Base-by-base conservation (phyloP, 2,113 vertebrate species). In the Marmota flaviventris region DNA sequence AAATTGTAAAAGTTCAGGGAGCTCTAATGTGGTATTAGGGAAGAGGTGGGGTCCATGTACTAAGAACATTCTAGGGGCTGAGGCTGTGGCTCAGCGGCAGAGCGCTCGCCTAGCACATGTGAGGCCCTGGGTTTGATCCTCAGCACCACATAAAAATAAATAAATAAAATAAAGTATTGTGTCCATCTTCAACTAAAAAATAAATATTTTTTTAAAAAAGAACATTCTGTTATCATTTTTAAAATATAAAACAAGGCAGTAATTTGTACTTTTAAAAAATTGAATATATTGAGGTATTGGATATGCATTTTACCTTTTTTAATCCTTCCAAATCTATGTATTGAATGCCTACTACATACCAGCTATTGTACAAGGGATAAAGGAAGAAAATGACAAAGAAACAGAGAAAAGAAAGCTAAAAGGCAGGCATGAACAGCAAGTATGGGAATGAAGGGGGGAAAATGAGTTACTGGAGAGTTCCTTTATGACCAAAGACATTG, bases 321-420 rank as follows among this genome's bases (percentile, higher is more conserved):
- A 37, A 78, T 92, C 75, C 73, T 82, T 94, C 89, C 48, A 70
- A 76, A 65, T 9, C 24, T 25, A 73, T 51, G 89, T 96, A 79
- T 17, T 96, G 85, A 94, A 96, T 88, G 67, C 53, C 81, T 95
- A 81, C 22, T 94, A 88, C 25, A 83, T 12, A 56, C 53, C 48
- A 88, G n/a, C n/a, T 39, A 94, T 11, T 93, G 58, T 84, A 37
- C 25, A 53, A 88, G 34, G 16, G 14, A 42, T 42, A 89, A 34
- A 95, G 29, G 8, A 16, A 93, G 51, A 78, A 94, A 94, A 63
- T 45, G 58, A 37, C 70, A 65, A 63, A 67, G 45, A 93, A 77
- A 85, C 2, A 79, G 10, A 79, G 13, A 61, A 75, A 93, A 70
- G 69, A 89, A 93, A 93, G 67, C 20, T 73, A 69, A 90, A 82